Conservation (phyloP, 1,140 invertebrate species). For the Ceratosolen solmsi region DNA sequence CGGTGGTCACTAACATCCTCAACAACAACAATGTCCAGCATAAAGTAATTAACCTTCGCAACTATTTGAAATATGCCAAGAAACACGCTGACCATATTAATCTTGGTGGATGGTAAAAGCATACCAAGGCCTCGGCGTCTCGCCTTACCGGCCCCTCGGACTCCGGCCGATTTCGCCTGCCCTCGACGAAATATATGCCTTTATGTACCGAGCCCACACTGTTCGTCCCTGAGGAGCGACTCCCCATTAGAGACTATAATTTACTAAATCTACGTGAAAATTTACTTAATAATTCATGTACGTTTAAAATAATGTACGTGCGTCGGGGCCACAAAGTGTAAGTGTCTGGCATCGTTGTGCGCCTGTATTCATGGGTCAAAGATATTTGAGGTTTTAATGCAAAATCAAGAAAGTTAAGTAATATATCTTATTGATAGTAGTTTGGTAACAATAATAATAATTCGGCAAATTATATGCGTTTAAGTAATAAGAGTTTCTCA, state of each 20-base stretch:
- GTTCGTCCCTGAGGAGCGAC: constrained; percentile 19
- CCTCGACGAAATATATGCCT: not conserved
- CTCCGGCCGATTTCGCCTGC: not conserved
- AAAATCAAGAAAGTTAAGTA: too few species aligned
- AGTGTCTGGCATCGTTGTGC: too few species aligned
- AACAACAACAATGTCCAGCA: constrained; percentile 64
- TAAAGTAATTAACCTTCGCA: constrained; percentile 67
- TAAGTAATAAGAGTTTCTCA: too few species aligned
- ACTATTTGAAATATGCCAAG: constrained; percentile 71
- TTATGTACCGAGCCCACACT: not conserved
- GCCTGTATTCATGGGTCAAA: not conserved
- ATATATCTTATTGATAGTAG: too few species aligned
- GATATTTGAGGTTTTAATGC: not conserved
- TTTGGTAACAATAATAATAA: too few species aligned
- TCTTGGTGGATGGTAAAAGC: constrained; percentile 60
- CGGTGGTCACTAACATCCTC: not conserved
- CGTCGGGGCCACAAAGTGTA: not conserved
- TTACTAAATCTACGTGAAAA: constrained; percentile 48
- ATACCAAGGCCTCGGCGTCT: constrained; percentile 58
- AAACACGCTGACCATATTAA: constrained; percentile 71
- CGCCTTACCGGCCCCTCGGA: not conserved
- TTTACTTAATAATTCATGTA: constrained; percentile 48
- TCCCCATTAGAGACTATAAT: constrained; percentile 45
- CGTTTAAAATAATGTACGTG: constrained; percentile 23
- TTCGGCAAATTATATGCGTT: too few species aligned